Percentiles rank a stretch among this genome's conserved stretches.
These are phyloP conservation scores for Isichthys henryi DNA, from an alignment of 2,113 vertebrate genomes.

Conservation along the genomic window DNA sequence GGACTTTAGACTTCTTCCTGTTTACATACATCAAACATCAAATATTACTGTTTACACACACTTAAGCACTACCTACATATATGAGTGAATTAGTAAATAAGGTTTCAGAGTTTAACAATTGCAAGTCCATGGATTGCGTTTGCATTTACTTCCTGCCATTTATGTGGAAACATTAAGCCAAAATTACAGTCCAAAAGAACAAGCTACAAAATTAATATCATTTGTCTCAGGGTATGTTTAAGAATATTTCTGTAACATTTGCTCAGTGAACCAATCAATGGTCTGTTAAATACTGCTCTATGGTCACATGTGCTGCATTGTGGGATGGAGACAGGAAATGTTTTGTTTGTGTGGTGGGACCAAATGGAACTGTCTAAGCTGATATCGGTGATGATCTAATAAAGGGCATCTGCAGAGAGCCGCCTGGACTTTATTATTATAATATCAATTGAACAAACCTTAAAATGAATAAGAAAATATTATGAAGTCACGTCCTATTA, in stretches of 20 bases:
- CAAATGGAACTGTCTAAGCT: neutral
- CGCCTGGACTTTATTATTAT: neutral
- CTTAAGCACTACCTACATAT: neutral
- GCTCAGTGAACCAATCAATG: neutral
- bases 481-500: slow-evolving; percentile 1
- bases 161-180: neutral
- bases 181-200: neutral
- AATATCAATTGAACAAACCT: neutral
- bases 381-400: neutral
- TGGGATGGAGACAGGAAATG: neutral
- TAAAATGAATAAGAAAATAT: slow-evolving; percentile 5
- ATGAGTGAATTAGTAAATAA: neutral
- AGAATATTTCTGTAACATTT: neutral
- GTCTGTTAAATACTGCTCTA: neutral
- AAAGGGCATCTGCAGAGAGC: neutral
- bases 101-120: neutral
- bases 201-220: neutral
- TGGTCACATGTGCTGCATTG: neutral
- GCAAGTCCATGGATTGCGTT: neutral
- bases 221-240: neutral
- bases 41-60: neutral
- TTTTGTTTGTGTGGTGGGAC: neutral
- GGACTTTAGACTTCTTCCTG: neutral
- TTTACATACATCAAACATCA: neutral
- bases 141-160: neutral